A percentile compares a stretch with the other conserved stretches of the same genome.
Evolutionary conservation across 2,888 invertebrate genomes (phyloP).

Genomic region (Tortricodes alternella): DNA sequence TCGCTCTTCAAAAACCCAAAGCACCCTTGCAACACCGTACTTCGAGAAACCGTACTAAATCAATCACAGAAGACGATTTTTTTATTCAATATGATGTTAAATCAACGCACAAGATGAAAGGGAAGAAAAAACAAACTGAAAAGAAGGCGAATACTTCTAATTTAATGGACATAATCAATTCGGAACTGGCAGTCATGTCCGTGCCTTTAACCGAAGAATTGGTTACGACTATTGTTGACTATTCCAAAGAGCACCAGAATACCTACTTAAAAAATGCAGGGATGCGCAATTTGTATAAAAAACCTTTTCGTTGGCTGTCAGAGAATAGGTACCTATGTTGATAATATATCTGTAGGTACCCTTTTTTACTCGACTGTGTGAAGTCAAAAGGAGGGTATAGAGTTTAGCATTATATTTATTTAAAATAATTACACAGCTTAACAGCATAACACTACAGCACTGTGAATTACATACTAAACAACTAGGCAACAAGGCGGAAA

Average conservation of each 20-base stretch:
- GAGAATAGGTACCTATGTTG: constrained; percentile 53
- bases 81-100: constrained; percentile 57
- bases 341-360: not conserved
- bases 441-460: no score
- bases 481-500: no score
- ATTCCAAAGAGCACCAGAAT: constrained; percentile 38
- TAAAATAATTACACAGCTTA: no score
- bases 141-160: constrained; percentile 48
- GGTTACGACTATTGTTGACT: constrained; percentile 46
- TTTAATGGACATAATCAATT: constrained; percentile 63
- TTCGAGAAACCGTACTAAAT: constrained; percentile 39
- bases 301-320: constrained; percentile 41
- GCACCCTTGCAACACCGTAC: constrained; percentile 34
- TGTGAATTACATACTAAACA: no score
- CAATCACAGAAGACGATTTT: constrained; percentile 58
- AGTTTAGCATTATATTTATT: no score
- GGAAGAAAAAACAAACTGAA: constrained; percentile 54
- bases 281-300: constrained; percentile 39
- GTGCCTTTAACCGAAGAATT: constrained; percentile 51
- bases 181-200: constrained; percentile 53
- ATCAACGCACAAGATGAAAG: constrained; percentile 39
- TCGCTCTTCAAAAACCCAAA: constrained; percentile 39
- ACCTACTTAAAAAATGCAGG: constrained; percentile 46
- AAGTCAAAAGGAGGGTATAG: no score
- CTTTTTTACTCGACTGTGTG: no score